Percentiles rank a stretch among this genome's conserved stretches.
phyloP scores from a whole-genome alignment of 2,113 vertebrate species.

The Laticauda colubrina region DNA sequence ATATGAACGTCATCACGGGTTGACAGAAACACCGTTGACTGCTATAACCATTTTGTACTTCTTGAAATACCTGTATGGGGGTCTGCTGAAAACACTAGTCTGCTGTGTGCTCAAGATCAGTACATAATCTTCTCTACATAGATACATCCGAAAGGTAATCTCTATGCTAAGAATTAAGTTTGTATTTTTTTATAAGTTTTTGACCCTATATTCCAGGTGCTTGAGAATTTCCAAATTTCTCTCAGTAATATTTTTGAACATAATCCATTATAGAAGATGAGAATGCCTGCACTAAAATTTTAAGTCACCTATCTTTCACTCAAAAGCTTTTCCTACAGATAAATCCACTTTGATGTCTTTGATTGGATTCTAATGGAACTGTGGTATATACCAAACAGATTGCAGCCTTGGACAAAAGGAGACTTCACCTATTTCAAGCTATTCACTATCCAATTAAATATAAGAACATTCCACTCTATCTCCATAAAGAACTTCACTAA shows the following conservation, averaged over 20 bases:
- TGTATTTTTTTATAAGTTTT: neutral
- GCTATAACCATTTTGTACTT: conserved; percentile 9
- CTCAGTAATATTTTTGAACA: neutral
- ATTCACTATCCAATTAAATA: neutral
- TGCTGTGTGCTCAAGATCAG: conserved; percentile 34
- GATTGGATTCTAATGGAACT: neutral
- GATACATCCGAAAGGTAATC: conserved; percentile 34
- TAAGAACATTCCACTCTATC: neutral
- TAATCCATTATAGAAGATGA: neutral
- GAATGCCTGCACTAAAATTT: neutral
- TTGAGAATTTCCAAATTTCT: neutral
- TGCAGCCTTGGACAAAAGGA: neutral
- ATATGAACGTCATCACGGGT: neutral
- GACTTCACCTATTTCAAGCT: neutral
- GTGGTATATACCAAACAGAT: neutral
- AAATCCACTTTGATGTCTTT: neutral
- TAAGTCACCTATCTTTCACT: neutral
- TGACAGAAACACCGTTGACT: neutral
- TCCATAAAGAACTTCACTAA: neutral
- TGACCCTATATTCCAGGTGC: neutral
- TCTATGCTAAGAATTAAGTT: conserved; percentile 9
- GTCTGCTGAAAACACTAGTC: conserved; percentile 35
- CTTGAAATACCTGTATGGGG: conserved; percentile 6
- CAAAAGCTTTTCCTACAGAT: neutral
- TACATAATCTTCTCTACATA: conserved; percentile 25